Evolutionary conservation across 2,113 vertebrate genomes (phyloP).

Genomic region (Tragulus kanchil): DNA sequence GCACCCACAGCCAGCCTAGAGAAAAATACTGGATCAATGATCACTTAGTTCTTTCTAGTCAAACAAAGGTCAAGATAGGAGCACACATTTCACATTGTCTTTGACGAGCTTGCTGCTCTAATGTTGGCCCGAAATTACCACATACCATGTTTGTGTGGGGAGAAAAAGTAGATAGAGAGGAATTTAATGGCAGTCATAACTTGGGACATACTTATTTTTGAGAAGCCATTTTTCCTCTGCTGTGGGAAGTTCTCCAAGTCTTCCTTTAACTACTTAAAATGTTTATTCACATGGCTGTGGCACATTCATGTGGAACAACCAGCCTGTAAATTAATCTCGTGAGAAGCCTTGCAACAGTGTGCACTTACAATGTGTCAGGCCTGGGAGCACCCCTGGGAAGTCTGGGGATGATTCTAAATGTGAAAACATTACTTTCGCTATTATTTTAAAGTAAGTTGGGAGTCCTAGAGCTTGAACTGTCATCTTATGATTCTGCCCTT

Average conservation of each 20-base stretch:
- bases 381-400: background rate
- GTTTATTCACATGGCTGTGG: background rate
- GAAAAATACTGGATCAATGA: background rate
- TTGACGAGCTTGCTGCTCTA: conserved; percentile 20
- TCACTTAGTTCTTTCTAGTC: background rate
- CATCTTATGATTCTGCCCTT: background rate
- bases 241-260: background rate
- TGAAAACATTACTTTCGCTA: background rate
- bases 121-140: background rate
- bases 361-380: background rate
- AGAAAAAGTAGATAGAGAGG: conserved; percentile 1
- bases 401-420: background rate
- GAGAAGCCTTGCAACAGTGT: background rate
- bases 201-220: background rate
- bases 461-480: background rate
- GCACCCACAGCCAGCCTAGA: background rate
- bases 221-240: background rate
- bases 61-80: background rate
- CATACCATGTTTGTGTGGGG: background rate
- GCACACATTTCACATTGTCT: background rate
- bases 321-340: background rate
- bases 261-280: background rate
- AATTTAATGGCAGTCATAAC: background rate
- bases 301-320: background rate
- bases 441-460: background rate